These are phyloP conservation scores for Fragum whitleyi DNA, from an alignment of 2,888 invertebrate genomes.

Conservation along the genomic window DNA sequence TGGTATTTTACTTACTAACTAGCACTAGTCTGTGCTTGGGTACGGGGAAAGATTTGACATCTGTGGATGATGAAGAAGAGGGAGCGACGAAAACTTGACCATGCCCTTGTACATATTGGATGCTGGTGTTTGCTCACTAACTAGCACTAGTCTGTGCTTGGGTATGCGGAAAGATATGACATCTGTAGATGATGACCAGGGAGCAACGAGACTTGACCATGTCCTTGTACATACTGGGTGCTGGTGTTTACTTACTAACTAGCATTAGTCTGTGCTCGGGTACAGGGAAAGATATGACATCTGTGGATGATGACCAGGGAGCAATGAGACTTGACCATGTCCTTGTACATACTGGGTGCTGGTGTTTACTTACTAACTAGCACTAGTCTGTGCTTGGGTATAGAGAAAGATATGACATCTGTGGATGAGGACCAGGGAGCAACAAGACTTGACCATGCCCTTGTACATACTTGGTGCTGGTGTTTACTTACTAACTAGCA, in stretches of 20 bases:
- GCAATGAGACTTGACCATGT: neutral
- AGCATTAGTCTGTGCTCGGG: too few species aligned
- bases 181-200: too few species aligned
- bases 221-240: too few species aligned
- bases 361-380: neutral
- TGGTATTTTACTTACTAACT: neutral
- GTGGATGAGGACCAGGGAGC: too few species aligned
- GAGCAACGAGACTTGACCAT: neutral
- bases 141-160: neutral
- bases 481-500: too few species aligned
- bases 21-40: slow-evolving; percentile 7
- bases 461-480: neutral
- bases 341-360: slow-evolving; percentile 7
- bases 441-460: too few species aligned
- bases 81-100: too few species aligned
- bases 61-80: neutral
- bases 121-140: neutral
- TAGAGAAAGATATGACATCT: too few species aligned
- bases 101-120: neutral
- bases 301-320: too few species aligned
- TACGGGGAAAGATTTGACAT: neutral
- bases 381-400: neutral
- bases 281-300: too few species aligned
- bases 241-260: too few species aligned
- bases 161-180: too few species aligned